These are phyloP conservation scores for Herpetotheres cachinnans DNA, from an alignment of 2,113 vertebrate genomes.

Conservation along the genomic window DNA sequence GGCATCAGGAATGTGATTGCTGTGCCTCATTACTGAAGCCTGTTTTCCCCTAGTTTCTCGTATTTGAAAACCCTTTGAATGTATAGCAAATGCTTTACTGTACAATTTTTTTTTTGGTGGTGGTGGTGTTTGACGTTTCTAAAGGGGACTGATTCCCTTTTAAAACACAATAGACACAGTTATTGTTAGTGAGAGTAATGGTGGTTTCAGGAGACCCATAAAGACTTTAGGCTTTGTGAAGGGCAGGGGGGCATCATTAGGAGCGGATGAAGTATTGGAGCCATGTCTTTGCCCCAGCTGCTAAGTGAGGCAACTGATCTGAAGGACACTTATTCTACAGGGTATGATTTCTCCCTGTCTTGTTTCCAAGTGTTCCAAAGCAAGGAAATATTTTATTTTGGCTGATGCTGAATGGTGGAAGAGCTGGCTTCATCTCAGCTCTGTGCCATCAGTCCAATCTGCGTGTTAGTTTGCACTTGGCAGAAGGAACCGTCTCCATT, in stretches of 20 bases:
- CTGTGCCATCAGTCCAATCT: neutral
- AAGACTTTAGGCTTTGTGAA: neutral
- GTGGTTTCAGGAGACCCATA: neutral
- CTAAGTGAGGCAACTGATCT: neutral
- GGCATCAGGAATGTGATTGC: neutral
- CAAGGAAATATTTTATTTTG: neutral
- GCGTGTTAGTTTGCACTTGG: neutral
- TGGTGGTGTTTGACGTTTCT: neutral
- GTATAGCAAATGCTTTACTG: neutral
- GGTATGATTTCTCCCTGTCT: neutral
- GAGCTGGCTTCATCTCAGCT: neutral
- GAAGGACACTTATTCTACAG: neutral
- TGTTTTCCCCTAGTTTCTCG: neutral
- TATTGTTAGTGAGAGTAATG: neutral
- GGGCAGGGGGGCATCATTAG: neutral
- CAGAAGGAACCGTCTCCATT: neutral
- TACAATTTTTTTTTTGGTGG: neutral
- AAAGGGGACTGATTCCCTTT: neutral
- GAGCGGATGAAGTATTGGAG: neutral
- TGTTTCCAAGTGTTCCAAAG: neutral
- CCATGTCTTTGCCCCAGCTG: rapidly evolving
- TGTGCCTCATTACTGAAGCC: neutral
- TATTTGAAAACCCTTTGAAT: neutral
- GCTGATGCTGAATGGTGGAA: neutral
- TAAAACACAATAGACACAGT: neutral